phyloP scores from a whole-genome alignment of 2,888 invertebrate species.

The Antheraea assamensis region DNA sequence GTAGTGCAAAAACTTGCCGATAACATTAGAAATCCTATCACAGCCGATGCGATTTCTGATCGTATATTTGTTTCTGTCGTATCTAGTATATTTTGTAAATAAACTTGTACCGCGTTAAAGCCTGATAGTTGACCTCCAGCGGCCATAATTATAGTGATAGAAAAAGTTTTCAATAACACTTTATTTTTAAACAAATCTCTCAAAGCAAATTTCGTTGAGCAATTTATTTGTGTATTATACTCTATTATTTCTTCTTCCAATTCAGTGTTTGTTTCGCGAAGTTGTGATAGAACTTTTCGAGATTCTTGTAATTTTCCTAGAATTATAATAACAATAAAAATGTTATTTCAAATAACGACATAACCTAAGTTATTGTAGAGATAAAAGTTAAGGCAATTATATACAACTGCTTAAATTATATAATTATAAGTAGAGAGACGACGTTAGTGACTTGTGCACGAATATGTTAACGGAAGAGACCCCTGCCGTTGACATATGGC shows the following conservation, averaged over 20 bases:
- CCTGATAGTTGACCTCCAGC: constrained; percentile 41
- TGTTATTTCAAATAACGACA: neutral
- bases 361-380: neutral
- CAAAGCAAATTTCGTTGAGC: constrained; percentile 28
- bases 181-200: constrained; percentile 35
- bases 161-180: constrained; percentile 41
- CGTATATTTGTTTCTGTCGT: constrained; percentile 53
- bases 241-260: constrained; percentile 40
- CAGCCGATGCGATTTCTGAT: constrained; percentile 53
- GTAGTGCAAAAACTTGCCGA: constrained; percentile 50
- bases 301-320: constrained; percentile 39
- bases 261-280: constrained; percentile 34
- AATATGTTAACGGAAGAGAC: no score
- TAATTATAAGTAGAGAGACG: no score
- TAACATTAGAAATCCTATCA: constrained; percentile 57
- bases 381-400: no score
- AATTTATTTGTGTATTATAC: constrained; percentile 29
- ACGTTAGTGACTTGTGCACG: no score
- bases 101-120: constrained; percentile 55
- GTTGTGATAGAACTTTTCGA: constrained; percentile 32
- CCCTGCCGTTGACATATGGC: no score
- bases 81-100: constrained; percentile 59
- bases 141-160: constrained; percentile 37
- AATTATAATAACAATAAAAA: constrained; percentile 10
- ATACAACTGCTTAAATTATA: no score